phyloP scores from a whole-genome alignment of 64 coral and sea anemone genomes.

The Hydrozoanthus tunicans region DNA sequence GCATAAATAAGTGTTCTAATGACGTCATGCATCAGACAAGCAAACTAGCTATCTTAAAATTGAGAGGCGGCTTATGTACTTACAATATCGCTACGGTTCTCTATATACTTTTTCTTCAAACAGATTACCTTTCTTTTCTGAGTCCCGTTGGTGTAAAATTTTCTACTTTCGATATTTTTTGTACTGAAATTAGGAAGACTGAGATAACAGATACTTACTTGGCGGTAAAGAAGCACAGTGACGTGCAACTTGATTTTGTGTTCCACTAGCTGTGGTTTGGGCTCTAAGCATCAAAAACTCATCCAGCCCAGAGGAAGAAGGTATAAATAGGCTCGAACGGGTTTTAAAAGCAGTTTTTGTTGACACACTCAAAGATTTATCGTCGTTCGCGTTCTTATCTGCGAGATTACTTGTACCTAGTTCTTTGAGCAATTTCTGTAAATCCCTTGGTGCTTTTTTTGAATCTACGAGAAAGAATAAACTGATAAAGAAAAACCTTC shows the following conservation, averaged over 20 bases:
- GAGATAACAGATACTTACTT: background rate
- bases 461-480: background rate
- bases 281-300: conserved; percentile 46
- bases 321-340: background rate
- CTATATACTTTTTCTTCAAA: background rate
- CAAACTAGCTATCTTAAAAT: too few species aligned
- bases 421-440: background rate
- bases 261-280: background rate
- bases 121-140: background rate
- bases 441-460: background rate
- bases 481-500: background rate
- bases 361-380: background rate
- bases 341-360: conserved; percentile 3
- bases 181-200: background rate
- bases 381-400: background rate
- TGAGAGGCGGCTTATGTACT: too few species aligned
- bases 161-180: background rate
- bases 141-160: background rate
- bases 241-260: background rate
- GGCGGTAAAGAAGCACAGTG: conserved; percentile 12
- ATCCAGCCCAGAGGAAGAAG: conserved; percentile 36
- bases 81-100: too few species aligned
- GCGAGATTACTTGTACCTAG: background rate
- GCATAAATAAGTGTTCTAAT: too few species aligned
- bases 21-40: too few species aligned